Evolutionary conservation across 2,113 vertebrate genomes (phyloP), one percentile per base, ranked within the genome.

Genomic region (Murina feae): DNA sequence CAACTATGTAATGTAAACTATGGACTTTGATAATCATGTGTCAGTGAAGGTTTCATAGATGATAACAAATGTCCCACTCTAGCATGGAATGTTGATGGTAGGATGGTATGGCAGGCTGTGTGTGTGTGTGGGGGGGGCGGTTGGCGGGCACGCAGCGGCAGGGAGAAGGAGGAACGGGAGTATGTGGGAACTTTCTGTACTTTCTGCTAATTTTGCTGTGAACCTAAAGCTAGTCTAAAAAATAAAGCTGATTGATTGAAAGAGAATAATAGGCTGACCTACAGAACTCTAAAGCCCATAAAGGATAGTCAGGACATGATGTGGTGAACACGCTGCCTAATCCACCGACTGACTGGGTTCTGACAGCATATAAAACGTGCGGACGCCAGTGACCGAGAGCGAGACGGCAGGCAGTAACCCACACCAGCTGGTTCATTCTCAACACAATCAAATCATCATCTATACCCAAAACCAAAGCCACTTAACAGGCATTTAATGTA

Each of bases 41-140:
- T 71, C 37, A 60, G 25, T 58, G 23, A 30, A 30, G 39, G 39
- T 44, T 71, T 71, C 37, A 47, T 37, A 11, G 10, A 21, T 30
- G 20, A 13, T 14, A 72, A 58, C 6, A 44, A 44, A 58, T 69
- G 76, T 14, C n/a, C 23, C 49, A 30, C 51, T 11, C 78, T 81
- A 21, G 32, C 35, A 32, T 76, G 66, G 51, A 39, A 37, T 55
- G 35, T 42, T 2, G 7, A 30, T 8, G 11, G 30, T 1, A 20
- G 4, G 0, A 30, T 8, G 11, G 30, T 1, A 20, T 3, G 1
- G 23, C 6, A 39, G 55, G 44, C 63, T 53, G 5, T 51, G 39
- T 18, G 30, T 6, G 25, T 74, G 18, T 32, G n/a, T n/a, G n/a
- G n/a, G n/a, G n/a, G n/a, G n/a, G n/a, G n/a, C n/a, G n/a, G n/a